Evolutionary conservation across 2,113 vertebrate genomes (phyloP), one percentile per base, ranked within the genome.

Genomic region (Connochaetes taurinus): DNA sequence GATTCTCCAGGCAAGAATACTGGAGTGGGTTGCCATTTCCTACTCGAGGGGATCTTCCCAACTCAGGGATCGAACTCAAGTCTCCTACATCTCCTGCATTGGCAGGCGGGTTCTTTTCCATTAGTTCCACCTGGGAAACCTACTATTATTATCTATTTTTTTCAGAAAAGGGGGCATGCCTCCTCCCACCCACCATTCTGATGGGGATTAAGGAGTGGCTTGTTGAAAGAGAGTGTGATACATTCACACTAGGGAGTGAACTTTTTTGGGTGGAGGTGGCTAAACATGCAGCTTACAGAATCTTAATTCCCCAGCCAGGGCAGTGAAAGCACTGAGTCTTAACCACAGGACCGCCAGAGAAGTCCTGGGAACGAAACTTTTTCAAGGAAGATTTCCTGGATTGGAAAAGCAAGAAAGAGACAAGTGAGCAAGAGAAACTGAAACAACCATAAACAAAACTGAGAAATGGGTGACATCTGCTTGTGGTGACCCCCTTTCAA

Each of bases 391-490:
- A 45, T 40, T 91, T 91, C 12, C 8, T 55, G 31, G 76, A 55
- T 47, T 91, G 58, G 57, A 55, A 88, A 95, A 88, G 50, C 17
- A 96, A 94, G 89, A 57, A 91, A 74, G 12, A 85, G 43, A 53
- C 17, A 94, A 81, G 31, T 85, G 33, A 60, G 16, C 53, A 85
- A 86, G 13, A 94, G 57, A 96, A 88, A 94, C 14, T 40, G 87
- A 90, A 97, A 52, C 27, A 58, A 71, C 45, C 89, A 82, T 91
- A 82, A 94, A 94, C 83, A 87, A 87, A 94, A 96, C 62, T 78
- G 23, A 33, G 6, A 97, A 84, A 33, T 50, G 7, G 40, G 21
- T 95, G 60, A 83, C 29, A 88, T 76, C 78, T 57, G 40, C 80
- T 85, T 78, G 62, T 53, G 57, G 47, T 90, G 7, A 33, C 33